Evolutionary conservation across 2,888 invertebrate species (phyloP).

Genomic region (Xylophagus ater): DNA sequence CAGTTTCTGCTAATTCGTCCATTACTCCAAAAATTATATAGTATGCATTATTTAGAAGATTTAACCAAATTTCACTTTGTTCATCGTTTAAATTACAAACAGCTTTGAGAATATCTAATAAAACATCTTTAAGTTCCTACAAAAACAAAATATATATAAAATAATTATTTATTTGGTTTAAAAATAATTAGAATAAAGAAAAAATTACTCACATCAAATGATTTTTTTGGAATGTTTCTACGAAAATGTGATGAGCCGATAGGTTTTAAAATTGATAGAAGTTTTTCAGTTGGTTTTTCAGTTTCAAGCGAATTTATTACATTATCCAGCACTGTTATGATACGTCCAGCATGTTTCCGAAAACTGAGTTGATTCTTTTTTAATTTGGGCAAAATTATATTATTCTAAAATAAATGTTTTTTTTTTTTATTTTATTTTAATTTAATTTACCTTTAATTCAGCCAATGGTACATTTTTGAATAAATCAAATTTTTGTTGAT

Average conservation of each 20-base stretch:
- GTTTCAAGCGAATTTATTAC: constrained; percentile 28
- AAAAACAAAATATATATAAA: constrained; percentile 1
- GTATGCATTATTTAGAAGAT: constrained; percentile 32
- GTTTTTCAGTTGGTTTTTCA: constrained; percentile 27
- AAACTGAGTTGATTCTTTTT: constrained; percentile 31
- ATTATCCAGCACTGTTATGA: constrained; percentile 34
- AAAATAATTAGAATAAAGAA: too few relatives aligned
- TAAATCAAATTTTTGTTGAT: constrained; percentile 31
- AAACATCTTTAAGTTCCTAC: constrained; percentile 31
- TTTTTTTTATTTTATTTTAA: not conserved
- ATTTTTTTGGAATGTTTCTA: constrained; percentile 29
- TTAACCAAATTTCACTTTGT: constrained; percentile 31
- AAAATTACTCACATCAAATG: constrained; percentile 28
- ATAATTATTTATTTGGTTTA: not conserved
- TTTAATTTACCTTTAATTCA: constrained; percentile 27
- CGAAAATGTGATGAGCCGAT: constrained; percentile 30
- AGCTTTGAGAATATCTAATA: constrained; percentile 30
- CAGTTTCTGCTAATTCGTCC: constrained; percentile 21
- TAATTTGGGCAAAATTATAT: too few relatives aligned
- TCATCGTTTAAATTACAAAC: constrained; percentile 33
- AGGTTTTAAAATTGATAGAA: constrained; percentile 30
- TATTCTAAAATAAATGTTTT: constrained; percentile 3
- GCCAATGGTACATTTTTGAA: constrained; percentile 31
- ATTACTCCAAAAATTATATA: constrained; percentile 29
- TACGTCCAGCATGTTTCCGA: constrained; percentile 31